Conservation (phyloP, 2,797 vertebrate genomes). For the Sebastes jordani region DNA sequence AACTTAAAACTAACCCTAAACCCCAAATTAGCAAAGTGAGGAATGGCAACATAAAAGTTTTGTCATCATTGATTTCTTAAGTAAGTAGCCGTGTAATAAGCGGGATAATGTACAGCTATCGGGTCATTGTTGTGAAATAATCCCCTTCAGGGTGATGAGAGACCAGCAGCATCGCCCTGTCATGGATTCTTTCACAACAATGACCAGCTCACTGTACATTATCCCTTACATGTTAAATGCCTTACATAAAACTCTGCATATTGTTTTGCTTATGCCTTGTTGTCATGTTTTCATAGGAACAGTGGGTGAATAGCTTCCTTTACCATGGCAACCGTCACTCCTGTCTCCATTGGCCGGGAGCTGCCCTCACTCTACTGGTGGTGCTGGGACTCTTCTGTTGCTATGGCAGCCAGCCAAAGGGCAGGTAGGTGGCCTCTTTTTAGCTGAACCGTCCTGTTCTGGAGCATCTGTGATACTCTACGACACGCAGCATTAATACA, state of each 20-base stretch:
- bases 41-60: neutral
- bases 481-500: neutral
- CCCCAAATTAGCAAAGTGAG: neutral
- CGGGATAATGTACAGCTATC: too few species aligned
- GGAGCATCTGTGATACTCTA: neutral
- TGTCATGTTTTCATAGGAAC: conserved; percentile 78
- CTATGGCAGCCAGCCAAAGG: conserved; percentile 91
- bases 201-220: too few species aligned
- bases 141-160: too few species aligned
- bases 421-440: conserved; percentile 84
- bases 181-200: too few species aligned
- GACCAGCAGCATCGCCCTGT: too few species aligned
- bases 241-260: too few species aligned
- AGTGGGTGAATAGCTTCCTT: conserved; percentile 91
- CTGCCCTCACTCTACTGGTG: conserved; percentile 90
- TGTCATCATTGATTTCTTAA: neutral
- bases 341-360: conserved; percentile 97
- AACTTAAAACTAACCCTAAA: neutral
- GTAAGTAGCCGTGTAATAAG: too few species aligned
- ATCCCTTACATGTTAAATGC: too few species aligned
- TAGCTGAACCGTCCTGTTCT: neutral
- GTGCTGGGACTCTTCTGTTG: conserved; percentile 91
- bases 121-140: too few species aligned
- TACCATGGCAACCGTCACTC: conserved; percentile 95
- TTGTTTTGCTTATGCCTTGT: neutral